Percentiles rank a stretch among this genome's conserved stretches.
phyloP scores from a whole-genome alignment of 2,113 vertebrate species.

The Sander lucioperca region DNA sequence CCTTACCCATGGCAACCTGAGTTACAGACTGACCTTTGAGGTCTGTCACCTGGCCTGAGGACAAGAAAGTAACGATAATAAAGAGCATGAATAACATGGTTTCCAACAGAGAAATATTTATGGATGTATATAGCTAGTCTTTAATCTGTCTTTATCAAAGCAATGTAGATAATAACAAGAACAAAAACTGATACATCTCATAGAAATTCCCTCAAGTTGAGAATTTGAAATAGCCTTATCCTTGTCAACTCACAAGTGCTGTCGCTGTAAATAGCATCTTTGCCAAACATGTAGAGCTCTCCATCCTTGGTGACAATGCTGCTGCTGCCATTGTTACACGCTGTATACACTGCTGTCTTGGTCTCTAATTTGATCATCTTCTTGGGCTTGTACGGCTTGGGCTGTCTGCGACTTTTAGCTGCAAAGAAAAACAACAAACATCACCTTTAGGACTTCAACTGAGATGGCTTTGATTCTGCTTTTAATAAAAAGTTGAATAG shows the following conservation, averaged over 20 bases:
- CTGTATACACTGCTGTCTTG: conserved; percentile 93
- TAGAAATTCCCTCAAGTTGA: background rate
- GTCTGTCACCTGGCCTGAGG: conserved; percentile 94
- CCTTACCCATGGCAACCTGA: conserved; percentile 99
- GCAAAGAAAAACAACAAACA: conserved; percentile 40
- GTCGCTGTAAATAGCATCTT: conserved; percentile 99
- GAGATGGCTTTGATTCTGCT: background rate
- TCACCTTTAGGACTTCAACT: background rate
- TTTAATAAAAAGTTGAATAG: background rate
- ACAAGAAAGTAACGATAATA: conserved; percentile 28
- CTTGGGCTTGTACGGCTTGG: conserved; percentile 99
- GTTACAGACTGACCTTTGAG: conserved; percentile 97
- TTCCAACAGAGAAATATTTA: background rate
- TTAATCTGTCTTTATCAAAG: background rate
- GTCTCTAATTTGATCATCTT: conserved; percentile 99
- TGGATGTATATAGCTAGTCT: background rate
- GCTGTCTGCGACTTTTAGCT: conserved; percentile 98
- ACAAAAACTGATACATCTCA: background rate
- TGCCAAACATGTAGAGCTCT: conserved; percentile 99
- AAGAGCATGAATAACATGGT: background rate
- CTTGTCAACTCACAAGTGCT: conserved; percentile 91
- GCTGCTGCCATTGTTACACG: conserved; percentile 99
- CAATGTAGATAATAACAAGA: background rate
- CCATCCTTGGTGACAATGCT: conserved; percentile 98
- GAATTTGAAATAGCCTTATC: background rate